phyloP scores from a whole-genome alignment of 1,140 invertebrate genomes.

The Magallana angulata region DNA sequence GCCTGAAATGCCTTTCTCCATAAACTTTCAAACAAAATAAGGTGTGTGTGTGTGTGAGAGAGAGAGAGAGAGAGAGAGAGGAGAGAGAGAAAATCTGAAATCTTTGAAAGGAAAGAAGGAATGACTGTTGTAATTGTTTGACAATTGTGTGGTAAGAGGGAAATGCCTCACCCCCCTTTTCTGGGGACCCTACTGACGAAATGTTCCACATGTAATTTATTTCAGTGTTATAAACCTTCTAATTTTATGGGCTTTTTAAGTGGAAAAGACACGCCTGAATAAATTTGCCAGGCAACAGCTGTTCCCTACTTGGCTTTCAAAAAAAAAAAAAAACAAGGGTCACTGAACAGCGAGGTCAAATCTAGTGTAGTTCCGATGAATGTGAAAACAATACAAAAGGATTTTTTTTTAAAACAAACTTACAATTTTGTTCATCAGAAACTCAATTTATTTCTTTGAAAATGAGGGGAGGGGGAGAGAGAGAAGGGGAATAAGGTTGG shows the following conservation, averaged over 20 bases:
- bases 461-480: no score
- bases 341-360: neutral
- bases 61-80: no score
- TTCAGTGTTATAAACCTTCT: slow-evolving; percentile 12
- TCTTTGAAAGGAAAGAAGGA: neutral
- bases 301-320: slow-evolving; percentile 26
- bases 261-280: slow-evolving; percentile 5
- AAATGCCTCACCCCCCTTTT: neutral
- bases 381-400: no score
- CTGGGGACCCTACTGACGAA: neutral
- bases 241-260: slow-evolving; percentile 29
- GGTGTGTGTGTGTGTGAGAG: no score
- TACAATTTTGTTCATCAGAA: no score
- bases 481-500: no score
- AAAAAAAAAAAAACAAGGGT: neutral
- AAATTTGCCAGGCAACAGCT: slow-evolving; percentile 4
- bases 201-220: slow-evolving; percentile 29
- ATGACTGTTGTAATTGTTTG: neutral
- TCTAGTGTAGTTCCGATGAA: neutral
- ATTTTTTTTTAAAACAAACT: no score
- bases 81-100: neutral
- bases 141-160: neutral
- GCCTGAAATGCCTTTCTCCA: no score
- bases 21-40: no score
- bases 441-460: no score